Evolutionary conservation across 2,797 vertebrate species (phyloP).

Genomic region (Vultur gryphus): DNA sequence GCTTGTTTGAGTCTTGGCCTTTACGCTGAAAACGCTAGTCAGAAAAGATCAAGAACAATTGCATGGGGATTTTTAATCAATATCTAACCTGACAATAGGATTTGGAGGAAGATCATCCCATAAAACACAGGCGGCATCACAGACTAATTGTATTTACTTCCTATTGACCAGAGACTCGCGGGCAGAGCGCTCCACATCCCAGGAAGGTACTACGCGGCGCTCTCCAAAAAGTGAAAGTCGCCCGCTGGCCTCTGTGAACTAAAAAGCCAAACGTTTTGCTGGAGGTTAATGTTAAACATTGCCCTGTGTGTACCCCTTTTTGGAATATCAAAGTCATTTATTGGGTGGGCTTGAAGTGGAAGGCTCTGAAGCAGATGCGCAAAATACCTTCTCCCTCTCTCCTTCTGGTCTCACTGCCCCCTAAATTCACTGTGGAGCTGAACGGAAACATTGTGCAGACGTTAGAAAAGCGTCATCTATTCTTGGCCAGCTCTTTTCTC

Average conservation of each 20-base stretch:
- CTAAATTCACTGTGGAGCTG: neutral
- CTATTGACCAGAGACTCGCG: neutral
- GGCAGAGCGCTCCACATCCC: neutral
- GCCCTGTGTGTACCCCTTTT: neutral
- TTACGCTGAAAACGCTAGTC: rapidly evolving
- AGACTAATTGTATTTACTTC: neutral
- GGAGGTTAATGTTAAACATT: neutral
- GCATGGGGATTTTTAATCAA: neutral
- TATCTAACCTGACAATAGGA: neutral
- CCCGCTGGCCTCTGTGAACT: neutral
- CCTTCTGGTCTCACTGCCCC: neutral
- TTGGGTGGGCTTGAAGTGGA: neutral
- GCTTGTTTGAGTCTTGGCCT: neutral
- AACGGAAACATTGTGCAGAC: neutral
- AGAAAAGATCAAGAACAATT: neutral
- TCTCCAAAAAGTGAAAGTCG: neutral
- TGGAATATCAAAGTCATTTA: neutral
- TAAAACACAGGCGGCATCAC: neutral
- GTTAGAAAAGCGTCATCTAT: neutral
- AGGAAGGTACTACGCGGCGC: neutral
- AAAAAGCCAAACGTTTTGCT: neutral
- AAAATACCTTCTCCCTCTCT: neutral
- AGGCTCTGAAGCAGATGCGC: neutral
- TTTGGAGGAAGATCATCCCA: neutral
- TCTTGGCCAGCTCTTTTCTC: neutral